phyloP scores from a whole-genome alignment of 2,113 vertebrate genomes.

The Hippocampus comes region DNA sequence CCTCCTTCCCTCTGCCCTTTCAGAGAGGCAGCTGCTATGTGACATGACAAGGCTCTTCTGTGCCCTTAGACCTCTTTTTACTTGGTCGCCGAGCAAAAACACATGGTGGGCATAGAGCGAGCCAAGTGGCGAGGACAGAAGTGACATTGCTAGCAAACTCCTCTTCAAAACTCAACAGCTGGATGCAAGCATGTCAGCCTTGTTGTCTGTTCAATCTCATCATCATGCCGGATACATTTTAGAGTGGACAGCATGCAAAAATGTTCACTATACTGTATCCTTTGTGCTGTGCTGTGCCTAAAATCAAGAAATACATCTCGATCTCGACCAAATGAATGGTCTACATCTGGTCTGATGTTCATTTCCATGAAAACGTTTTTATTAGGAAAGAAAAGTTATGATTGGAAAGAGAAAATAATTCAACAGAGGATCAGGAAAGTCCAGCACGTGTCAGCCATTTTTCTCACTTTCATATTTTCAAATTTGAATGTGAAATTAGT shows the following conservation, averaged over 20 bases:
- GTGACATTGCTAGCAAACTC: conserved; percentile 34
- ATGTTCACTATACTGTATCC: neutral
- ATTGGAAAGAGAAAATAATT: neutral
- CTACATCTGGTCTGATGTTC: conserved; percentile 18
- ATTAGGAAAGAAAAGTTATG: neutral
- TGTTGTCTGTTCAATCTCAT: neutral
- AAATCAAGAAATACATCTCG: neutral
- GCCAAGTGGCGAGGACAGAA: conserved; percentile 40
- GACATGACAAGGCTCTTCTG: conserved; percentile 51
- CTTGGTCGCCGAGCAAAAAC: conserved; percentile 31
- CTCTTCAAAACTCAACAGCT: conserved; percentile 18
- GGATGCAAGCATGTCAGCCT: neutral
- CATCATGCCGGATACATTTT: neutral
- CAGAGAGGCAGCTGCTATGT: conserved; percentile 48
- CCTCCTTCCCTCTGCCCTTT: conserved; percentile 18
- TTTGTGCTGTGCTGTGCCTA: neutral
- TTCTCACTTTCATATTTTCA: too few species aligned
- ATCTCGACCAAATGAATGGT: conserved; percentile 7
- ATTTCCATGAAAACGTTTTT: neutral
- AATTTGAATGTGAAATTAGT: neutral
- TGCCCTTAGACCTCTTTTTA: conserved; percentile 33
- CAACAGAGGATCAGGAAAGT: neutral
- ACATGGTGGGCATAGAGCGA: conserved; percentile 38
- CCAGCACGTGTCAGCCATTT: neutral
- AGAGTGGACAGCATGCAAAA: neutral